phyloP scores from a whole-genome alignment of 2,113 vertebrate species.

The Xyliphius kryptos region DNA sequence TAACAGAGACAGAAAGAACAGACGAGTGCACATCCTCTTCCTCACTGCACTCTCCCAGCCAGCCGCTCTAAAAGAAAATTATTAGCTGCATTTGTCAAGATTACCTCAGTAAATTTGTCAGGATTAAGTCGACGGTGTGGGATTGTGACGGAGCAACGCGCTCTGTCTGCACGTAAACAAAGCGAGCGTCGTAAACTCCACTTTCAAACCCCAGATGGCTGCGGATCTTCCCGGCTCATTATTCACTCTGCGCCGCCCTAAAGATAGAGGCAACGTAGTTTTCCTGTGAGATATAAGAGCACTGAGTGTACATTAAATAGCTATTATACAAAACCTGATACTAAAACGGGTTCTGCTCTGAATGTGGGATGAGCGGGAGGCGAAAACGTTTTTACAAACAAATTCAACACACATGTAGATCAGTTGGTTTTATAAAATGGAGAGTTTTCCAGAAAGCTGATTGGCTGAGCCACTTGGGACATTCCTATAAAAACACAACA shows the following conservation, averaged over 20 bases:
- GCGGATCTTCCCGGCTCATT: not conserved
- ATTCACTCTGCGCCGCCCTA: not conserved
- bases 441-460: too few species aligned
- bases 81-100: constrained; percentile 21
- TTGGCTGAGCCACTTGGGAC: too few species aligned
- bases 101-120: constrained; percentile 17
- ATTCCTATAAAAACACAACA: too few species aligned
- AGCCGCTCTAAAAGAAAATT: not conserved
- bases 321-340: not conserved
- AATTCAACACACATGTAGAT: too few species aligned
- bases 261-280: not conserved
- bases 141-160: constrained; percentile 3
- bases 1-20: constrained; percentile 24
- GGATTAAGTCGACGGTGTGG: not conserved
- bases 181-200: not conserved
- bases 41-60: not conserved
- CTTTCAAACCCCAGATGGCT: not conserved
- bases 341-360: not conserved
- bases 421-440: too few species aligned
- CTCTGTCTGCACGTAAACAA: not conserved
- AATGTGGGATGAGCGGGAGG: not conserved
- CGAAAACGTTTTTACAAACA: too few species aligned
- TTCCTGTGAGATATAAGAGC: too few species aligned
- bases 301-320: not conserved
- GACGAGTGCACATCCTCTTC: not conserved